phyloP scores from a whole-genome alignment of 2,113 vertebrate species.

The Tenebrosternarchus preto region DNA sequence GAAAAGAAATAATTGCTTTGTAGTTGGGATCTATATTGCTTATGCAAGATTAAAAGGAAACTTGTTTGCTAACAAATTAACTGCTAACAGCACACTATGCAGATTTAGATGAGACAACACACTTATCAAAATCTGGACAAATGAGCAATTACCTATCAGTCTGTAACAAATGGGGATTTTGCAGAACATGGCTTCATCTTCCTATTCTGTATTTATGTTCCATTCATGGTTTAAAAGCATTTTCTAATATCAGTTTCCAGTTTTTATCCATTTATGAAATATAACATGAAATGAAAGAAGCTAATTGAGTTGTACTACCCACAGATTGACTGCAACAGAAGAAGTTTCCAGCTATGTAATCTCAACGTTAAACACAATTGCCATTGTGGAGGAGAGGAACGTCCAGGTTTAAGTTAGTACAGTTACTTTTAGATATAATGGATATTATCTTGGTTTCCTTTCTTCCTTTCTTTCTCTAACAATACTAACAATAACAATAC shows the following conservation, averaged over 20 bases:
- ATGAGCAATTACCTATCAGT: conserved; percentile 38
- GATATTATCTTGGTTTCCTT: not conserved
- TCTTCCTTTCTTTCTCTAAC: conserved; percentile 1
- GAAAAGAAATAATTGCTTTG: not conserved
- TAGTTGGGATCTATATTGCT: not conserved
- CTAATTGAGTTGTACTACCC: not conserved
- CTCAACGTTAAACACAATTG: not conserved
- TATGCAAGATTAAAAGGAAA: conserved; percentile 27
- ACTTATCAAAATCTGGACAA: conserved; percentile 34
- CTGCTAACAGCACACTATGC: conserved; percentile 38
- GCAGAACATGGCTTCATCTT: conserved; percentile 15
- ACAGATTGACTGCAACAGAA: not conserved
- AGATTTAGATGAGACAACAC: conserved; percentile 28
- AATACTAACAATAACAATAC: too few species aligned
- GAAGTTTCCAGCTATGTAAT: not conserved
- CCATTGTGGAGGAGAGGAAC: not conserved
- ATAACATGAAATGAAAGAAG: conserved; percentile 6
- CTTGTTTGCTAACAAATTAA: conserved; percentile 15
- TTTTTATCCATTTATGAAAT: not conserved
- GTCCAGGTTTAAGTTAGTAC: not conserved
- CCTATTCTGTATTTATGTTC: conserved; percentile 29
- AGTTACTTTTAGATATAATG: conserved; percentile 9
- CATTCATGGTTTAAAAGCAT: conserved; percentile 35
- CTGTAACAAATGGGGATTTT: conserved; percentile 35
- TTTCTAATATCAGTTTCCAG: conserved; percentile 1